phyloP scores from a whole-genome alignment of 2,797 vertebrate genomes.

The Lagocephalus sceleratus region DNA sequence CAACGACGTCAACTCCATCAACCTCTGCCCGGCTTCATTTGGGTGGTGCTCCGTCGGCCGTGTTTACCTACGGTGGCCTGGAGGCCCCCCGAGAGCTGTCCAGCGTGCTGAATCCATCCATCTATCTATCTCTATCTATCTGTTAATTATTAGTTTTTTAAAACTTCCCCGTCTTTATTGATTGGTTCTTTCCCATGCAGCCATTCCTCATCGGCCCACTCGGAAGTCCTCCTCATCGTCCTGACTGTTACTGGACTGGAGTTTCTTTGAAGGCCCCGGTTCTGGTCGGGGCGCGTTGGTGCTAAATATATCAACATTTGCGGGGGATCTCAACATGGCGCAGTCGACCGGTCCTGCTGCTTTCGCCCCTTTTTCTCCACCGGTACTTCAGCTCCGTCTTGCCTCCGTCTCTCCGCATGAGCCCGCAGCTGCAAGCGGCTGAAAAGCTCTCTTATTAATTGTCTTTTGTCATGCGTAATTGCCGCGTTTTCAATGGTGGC shows the following conservation, averaged over 20 bases:
- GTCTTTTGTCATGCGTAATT: slow-evolving; percentile 97
- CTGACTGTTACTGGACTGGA: too few species aligned
- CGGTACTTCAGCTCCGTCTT: slow-evolving; percentile 83
- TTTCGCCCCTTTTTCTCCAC: slow-evolving; percentile 56
- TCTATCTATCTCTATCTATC: slow-evolving; percentile 1
- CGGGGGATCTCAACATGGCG: too few species aligned
- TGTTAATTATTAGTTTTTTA: too few species aligned
- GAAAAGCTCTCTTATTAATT: slow-evolving; percentile 94
- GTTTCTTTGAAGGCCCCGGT: too few species aligned
- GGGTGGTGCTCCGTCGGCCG: neutral
- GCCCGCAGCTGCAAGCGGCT: slow-evolving; percentile 91
- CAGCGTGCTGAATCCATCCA: slow-evolving; percentile 68
- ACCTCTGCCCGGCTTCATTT: too few species aligned
- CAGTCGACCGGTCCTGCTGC: neutral
- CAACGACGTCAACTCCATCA: too few species aligned
- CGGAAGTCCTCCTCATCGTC: too few species aligned
- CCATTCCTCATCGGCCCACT: too few species aligned
- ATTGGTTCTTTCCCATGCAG: too few species aligned
- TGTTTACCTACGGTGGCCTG: slow-evolving; percentile 12
- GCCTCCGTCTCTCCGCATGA: slow-evolving; percentile 79
- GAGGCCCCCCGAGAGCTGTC: slow-evolving; percentile 61
- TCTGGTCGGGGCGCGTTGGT: too few species aligned
- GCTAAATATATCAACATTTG: too few species aligned
- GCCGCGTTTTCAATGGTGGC: slow-evolving; percentile 82
- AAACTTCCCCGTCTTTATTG: too few species aligned